Base-by-base conservation (phyloP, 2,888 invertebrate species). In the Mythimna vitellina region DNA sequence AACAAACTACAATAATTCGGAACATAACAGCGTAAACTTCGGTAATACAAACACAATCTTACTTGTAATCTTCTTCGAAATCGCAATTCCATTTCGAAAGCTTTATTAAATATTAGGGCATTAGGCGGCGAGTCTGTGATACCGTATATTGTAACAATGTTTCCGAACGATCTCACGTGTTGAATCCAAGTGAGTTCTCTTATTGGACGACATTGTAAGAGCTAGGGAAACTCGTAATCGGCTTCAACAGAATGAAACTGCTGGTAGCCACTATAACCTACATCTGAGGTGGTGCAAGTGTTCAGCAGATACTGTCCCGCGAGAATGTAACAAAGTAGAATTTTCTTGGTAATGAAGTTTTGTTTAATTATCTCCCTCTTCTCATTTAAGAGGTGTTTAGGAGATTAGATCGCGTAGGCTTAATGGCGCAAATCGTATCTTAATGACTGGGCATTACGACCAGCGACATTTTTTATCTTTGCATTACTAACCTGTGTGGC, bases 171-270 rank as follows among this genome's bases (percentile, higher is more conserved):
- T 80, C 83, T 86, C 80, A 88, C 88, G 85, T 88, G 87, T 80
- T 81, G 78, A 82, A 82, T 83, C 76, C 79, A 83, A 86, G 80
- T 73, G 67, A 65, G 77, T 73, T 71, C 79, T 82, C 68, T 86
- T 88, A 89, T 89, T 89, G 84, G 76, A 86, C 81, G 87, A 81
- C 86, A 83, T 85, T 85, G 88, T 86, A 82, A 76, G 80, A 84
- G 82, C 83, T 73, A 78, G 80, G 78, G 86, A 80, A 88, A 85
- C 83, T 87, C 86, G 85, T 89, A 90, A 91, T 90, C 89, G 89
- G 88, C 88, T 90, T 87, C 85, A 83, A 87, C 87, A 86, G 88
- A 89, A 91, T 89, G 89, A 86, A 89, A 91, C 86, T 89, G 82
- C 86, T 81, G 78, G 86, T 85, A 88, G 86, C 86, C 81, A 86